phyloP scores from a whole-genome alignment of 2,888 invertebrate genomes.

The Dione juno region DNA sequence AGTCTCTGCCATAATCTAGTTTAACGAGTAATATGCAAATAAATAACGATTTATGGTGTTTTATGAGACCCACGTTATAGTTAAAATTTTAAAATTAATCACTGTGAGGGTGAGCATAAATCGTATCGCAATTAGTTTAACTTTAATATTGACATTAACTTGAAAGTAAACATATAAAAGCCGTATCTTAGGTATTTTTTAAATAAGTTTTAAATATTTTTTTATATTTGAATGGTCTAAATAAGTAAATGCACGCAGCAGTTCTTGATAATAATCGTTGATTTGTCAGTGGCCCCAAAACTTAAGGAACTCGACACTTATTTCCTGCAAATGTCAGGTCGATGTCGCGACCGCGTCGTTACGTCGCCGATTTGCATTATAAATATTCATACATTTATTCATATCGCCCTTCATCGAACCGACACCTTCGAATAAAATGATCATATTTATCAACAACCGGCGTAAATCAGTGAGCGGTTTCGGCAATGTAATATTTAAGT shows the following conservation, averaged over 20 bases:
- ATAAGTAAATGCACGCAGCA: not conserved
- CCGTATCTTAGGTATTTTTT: too few species aligned
- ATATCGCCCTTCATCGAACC: conserved; percentile 65
- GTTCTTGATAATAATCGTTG: conserved; percentile 40
- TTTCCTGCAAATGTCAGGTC: conserved; percentile 69
- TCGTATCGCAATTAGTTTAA: conserved; percentile 39
- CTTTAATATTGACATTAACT: conserved; percentile 30
- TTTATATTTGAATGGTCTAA: too few species aligned
- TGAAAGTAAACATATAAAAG: not conserved
- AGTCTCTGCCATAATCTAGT: conserved; percentile 36
- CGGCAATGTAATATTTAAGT: conserved; percentile 60
- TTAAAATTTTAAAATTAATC: conserved; percentile 32
- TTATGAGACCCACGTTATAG: conserved; percentile 32
- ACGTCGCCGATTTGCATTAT: conserved; percentile 75
- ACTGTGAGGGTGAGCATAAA: conserved; percentile 42
- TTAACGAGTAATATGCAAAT: conserved; percentile 34
- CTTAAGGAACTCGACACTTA: conserved; percentile 66
- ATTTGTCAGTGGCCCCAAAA: conserved; percentile 43
- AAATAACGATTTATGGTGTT: conserved; percentile 41
- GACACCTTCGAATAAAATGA: conserved; percentile 36
- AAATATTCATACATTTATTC: conserved; percentile 76
- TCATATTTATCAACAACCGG: conserved; percentile 51
- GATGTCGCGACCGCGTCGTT: conserved; percentile 65
- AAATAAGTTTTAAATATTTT: not conserved
- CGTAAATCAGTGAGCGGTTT: conserved; percentile 58